These are phyloP conservation scores for Clupea harengus DNA, from an alignment of 2,113 vertebrate genomes.

Conservation along the genomic window DNA sequence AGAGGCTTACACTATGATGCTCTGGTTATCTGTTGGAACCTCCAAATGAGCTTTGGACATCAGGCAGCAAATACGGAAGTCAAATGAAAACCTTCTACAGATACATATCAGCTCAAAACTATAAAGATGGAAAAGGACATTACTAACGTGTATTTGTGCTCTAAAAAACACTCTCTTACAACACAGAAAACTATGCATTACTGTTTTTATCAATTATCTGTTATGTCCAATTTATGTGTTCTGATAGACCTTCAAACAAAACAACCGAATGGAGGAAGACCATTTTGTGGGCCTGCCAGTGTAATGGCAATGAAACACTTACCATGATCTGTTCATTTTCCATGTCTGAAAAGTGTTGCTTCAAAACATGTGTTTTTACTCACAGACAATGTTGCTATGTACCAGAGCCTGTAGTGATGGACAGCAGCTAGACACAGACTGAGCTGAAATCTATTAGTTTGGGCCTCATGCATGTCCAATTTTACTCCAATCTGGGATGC, in stretches of 20 bases:
- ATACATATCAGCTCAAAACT: not conserved
- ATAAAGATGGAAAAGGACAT: not conserved
- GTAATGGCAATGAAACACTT: not conserved
- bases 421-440: conserved; percentile 32
- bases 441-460: conserved; percentile 65
- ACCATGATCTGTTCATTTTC: not conserved
- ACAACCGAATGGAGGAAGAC: not conserved
- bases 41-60: not conserved
- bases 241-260: not conserved
- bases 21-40: not conserved
- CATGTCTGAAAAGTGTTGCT: not conserved
- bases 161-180: not conserved
- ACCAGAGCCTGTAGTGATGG: conserved; percentile 19
- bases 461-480: conserved; percentile 86
- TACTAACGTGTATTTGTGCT: not conserved
- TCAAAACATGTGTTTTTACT: conserved; percentile 21
- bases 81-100: not conserved
- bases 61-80: not conserved
- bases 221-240: not conserved
- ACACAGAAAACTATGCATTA: not conserved
- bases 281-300: not conserved
- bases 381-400: conserved; percentile 36
- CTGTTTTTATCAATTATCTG: not conserved
- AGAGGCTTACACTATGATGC: conserved; percentile 8
- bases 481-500: conserved; percentile 93